A percentile compares a stretch with the other conserved stretches of the same genome.
phyloP scores from a whole-genome alignment of 2,113 vertebrate genomes.

The Nesospiza acunhae region DNA sequence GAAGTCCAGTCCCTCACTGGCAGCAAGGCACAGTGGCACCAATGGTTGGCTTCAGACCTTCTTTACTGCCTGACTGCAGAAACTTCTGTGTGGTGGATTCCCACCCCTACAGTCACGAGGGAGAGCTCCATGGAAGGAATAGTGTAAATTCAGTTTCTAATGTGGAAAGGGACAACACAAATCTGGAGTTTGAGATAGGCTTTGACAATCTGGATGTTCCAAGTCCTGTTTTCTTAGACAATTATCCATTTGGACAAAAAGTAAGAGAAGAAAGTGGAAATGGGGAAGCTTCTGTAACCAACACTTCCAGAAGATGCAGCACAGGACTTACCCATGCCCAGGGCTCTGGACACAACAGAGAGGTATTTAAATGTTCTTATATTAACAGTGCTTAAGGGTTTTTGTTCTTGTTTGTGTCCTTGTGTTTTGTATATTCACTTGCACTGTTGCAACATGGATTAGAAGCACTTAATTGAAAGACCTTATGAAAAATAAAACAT shows the following conservation, averaged over 20 bases:
- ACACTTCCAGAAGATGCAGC: background rate
- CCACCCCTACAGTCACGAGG: background rate
- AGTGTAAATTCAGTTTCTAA: background rate
- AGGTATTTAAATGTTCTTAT: conserved; percentile 10
- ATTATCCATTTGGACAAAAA: background rate
- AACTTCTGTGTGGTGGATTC: background rate
- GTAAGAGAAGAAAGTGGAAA: background rate
- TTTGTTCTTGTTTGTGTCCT: background rate
- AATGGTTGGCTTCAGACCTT: background rate
- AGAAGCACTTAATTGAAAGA: conserved; percentile 5
- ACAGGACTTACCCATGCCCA: background rate
- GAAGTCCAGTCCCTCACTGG: background rate
- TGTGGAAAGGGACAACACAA: background rate
- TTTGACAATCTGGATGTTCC: background rate
- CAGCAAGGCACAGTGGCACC: background rate
- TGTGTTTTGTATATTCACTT: background rate
- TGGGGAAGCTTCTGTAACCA: background rate
- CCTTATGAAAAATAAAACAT: background rate
- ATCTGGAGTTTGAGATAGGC: background rate
- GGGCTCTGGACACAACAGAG: background rate
- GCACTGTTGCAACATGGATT: background rate
- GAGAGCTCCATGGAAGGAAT: background rate
- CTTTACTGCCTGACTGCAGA: background rate
- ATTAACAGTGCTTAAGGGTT: background rate
- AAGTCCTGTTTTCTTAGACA: background rate